These are phyloP conservation scores for Pseudorasbora parva DNA, from an alignment of 2,113 vertebrate genomes.

Conservation along the genomic window DNA sequence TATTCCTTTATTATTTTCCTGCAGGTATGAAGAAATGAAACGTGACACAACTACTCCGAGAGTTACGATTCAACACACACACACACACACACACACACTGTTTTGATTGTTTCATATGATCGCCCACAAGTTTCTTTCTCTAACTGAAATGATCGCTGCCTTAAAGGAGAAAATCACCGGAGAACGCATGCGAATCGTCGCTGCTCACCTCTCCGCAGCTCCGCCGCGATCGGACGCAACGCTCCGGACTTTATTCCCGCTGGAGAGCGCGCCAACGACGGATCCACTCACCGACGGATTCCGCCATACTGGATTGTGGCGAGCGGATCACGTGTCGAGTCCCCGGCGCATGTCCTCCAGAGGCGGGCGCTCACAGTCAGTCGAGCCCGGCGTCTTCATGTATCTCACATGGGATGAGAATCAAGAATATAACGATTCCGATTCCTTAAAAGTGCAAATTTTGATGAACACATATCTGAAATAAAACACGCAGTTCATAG, in stretches of 20 bases:
- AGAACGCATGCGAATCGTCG: not conserved
- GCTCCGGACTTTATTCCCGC: conserved; percentile 61
- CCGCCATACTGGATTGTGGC: conserved; percentile 73
- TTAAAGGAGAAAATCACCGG: not conserved
- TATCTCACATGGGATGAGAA: not conserved
- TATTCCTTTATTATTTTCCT: not conserved
- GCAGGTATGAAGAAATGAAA: conserved; percentile 6
- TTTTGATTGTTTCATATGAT: conserved; percentile 60
- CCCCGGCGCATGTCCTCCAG: conserved; percentile 64
- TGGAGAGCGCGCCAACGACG: conserved; percentile 56
- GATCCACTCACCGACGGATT: conserved; percentile 61
- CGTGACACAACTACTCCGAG: conserved; percentile 34
- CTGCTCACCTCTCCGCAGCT: conserved; percentile 54
- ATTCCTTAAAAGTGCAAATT: not conserved
- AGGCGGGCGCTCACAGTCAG: conserved; percentile 62
- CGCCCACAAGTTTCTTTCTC: conserved; percentile 16
- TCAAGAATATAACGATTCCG: not conserved
- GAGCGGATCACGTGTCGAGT: conserved; percentile 72
- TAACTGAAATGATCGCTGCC: not conserved
- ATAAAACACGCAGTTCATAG: not conserved
- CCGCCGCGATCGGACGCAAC: conserved; percentile 36
- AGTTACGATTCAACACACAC: conserved; percentile 1
- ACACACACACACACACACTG: conserved; percentile 44
- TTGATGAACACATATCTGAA: not conserved
- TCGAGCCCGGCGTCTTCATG: not conserved